Percentiles rank a stretch among this genome's conserved stretches.
These are phyloP conservation scores for Galeruca laticollis DNA, from an alignment of 2,888 invertebrate genomes.

Conservation along the genomic window DNA sequence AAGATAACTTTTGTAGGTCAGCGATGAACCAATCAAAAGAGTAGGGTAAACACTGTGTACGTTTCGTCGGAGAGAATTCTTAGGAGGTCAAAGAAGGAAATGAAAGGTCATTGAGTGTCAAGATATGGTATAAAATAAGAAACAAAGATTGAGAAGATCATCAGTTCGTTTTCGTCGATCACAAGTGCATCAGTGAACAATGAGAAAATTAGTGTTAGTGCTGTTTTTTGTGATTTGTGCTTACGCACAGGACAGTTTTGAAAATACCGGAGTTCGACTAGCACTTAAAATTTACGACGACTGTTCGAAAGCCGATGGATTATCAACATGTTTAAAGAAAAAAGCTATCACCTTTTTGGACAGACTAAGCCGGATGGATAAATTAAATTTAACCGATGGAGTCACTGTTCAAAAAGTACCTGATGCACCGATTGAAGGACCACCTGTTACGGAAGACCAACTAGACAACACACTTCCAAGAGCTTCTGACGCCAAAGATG, in stretches of 20 bases:
- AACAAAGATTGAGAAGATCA: slow-evolving; percentile 57
- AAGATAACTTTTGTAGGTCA: slow-evolving; percentile 60
- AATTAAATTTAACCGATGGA: slow-evolving; percentile 74
- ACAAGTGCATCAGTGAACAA: slow-evolving; percentile 49
- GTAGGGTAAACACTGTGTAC: slow-evolving; percentile 57
- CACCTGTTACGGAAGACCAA: slow-evolving; percentile 74
- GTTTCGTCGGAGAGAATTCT: slow-evolving; percentile 49
- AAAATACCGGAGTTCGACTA: slow-evolving; percentile 74
- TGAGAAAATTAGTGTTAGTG: slow-evolving; percentile 62
- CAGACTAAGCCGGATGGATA: slow-evolving; percentile 79
- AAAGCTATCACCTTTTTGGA: slow-evolving; percentile 85
- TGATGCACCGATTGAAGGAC: slow-evolving; percentile 72
- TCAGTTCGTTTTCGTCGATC: slow-evolving; percentile 60
- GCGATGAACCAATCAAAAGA: slow-evolving; percentile 59
- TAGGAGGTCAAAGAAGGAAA: slow-evolving; percentile 60
- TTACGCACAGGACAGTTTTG: slow-evolving; percentile 58
- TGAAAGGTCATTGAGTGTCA: slow-evolving; percentile 63
- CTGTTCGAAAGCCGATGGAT: slow-evolving; percentile 77
- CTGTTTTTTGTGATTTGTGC: slow-evolving; percentile 59
- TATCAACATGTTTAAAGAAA: slow-evolving; percentile 83
- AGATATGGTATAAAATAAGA: slow-evolving; percentile 62
- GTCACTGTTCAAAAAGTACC: slow-evolving; percentile 74
- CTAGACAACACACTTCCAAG: slow-evolving; percentile 78
- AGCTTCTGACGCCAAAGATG: slow-evolving; percentile 75
- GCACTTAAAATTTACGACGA: slow-evolving; percentile 82